Percentiles rank a stretch among this genome's conserved stretches.
phyloP scores from a whole-genome alignment of 1,140 invertebrate genomes.

The Atopsyche davidsoni region DNA sequence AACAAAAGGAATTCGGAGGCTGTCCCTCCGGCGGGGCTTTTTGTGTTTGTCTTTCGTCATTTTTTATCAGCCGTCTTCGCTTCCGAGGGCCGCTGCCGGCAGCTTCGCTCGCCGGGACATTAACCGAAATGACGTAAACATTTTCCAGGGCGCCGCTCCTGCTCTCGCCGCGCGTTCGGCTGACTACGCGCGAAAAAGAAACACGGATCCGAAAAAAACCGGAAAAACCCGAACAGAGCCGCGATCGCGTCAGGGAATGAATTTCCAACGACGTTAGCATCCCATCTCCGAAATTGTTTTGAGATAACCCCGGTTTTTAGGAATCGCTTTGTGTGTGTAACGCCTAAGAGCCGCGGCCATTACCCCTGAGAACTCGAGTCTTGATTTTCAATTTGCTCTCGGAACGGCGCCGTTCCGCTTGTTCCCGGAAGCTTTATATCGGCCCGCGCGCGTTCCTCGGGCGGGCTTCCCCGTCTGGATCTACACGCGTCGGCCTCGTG shows the following conservation, averaged over 20 bases:
- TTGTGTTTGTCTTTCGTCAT: too few species aligned
- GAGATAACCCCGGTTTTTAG: constrained; percentile 9
- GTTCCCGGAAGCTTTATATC: too few species aligned
- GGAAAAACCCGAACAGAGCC: constrained; percentile 5
- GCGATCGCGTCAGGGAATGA: constrained; percentile 5
- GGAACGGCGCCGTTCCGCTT: too few species aligned
- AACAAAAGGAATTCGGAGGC: too few species aligned
- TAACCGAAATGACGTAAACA: constrained; percentile 19
- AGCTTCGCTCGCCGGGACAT: constrained; percentile 11
- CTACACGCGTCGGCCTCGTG: too few species aligned
- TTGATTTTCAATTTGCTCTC: constrained; percentile 29
- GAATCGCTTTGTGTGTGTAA: constrained; percentile 12
- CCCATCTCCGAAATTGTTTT: constrained; percentile 15
- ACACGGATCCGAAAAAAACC: not conserved
- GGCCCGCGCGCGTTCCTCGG: too few species aligned
- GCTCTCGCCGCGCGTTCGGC: constrained; percentile 6
- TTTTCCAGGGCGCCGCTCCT: constrained; percentile 22
- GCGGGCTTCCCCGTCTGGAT: too few species aligned
- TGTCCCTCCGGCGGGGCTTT: too few species aligned
- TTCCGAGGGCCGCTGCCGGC: too few species aligned
- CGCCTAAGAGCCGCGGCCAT: constrained; percentile 13
- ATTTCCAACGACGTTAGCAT: constrained; percentile 15
- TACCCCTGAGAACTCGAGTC: constrained; percentile 24
- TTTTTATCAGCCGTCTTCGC: too few species aligned
- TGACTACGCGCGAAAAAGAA: constrained; percentile 11